Conservation (phyloP, 1,140 invertebrate species). For the Cepaea nemoralis region DNA sequence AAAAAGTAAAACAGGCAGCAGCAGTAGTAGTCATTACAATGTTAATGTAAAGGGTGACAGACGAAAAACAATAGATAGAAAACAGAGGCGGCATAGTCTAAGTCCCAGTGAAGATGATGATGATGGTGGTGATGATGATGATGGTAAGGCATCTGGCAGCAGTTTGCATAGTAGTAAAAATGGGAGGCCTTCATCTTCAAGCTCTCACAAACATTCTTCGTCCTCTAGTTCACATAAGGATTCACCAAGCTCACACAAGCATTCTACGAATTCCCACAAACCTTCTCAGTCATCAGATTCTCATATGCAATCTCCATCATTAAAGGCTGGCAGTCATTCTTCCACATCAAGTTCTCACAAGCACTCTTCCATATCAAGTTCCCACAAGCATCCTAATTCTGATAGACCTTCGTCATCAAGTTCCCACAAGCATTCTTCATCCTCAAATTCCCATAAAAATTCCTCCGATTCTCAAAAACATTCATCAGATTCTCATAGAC, state of each 20-base stretch:
- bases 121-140: background rate
- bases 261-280: background rate
- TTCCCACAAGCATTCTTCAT: constrained; percentile 21
- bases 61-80: background rate
- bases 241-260: background rate
- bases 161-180: background rate
- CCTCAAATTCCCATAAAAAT: background rate
- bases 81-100: constrained; percentile 9
- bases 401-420: constrained; percentile 27
- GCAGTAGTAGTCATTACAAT: background rate
- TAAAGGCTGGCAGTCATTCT: background rate
- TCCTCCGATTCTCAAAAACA: background rate
- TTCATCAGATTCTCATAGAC: background rate
- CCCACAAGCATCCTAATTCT: background rate
- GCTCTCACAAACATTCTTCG: background rate
- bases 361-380: background rate
- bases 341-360: background rate
- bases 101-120: constrained; percentile 25
- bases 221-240: background rate
- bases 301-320: background rate
- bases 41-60: constrained; percentile 1
- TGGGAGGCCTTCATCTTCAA: background rate
- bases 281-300: background rate
- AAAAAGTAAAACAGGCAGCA: background rate
- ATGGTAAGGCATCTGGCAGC: background rate